phyloP scores from a whole-genome alignment of 2,113 vertebrate species.

The Hippocampus barbouri region DNA sequence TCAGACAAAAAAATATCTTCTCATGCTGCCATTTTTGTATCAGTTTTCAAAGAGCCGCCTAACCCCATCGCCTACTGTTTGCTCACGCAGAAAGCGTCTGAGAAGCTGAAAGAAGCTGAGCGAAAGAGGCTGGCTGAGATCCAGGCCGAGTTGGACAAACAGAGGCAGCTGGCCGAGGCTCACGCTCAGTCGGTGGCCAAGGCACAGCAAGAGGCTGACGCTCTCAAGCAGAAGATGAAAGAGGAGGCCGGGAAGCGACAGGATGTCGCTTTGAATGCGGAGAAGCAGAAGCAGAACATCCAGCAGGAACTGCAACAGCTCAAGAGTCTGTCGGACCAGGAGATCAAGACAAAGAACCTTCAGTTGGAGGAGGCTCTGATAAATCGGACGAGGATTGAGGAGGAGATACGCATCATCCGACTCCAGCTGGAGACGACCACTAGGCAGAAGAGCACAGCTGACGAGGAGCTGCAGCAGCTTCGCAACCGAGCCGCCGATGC shows the following conservation, averaged over 20 bases:
- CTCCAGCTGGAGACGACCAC: slow-evolving; percentile 82
- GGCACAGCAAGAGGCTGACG: slow-evolving; percentile 83
- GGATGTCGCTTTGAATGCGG: slow-evolving; percentile 81
- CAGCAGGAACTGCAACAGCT: slow-evolving; percentile 88
- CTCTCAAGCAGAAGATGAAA: slow-evolving; percentile 86
- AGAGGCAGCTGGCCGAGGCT: slow-evolving; percentile 88
- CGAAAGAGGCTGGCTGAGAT: slow-evolving; percentile 84
- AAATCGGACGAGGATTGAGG: slow-evolving; percentile 84
- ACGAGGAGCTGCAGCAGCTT: slow-evolving; percentile 80
- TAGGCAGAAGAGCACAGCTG: slow-evolving; percentile 78
- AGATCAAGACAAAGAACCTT: slow-evolving; percentile 84
- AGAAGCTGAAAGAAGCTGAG: slow-evolving; percentile 91
- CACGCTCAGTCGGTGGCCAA: slow-evolving; percentile 87
- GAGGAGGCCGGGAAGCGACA: slow-evolving; percentile 85
- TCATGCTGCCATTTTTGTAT: neutral
- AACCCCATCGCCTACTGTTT: slow-evolving; percentile 65
- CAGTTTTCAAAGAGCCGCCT: slow-evolving; percentile 15
- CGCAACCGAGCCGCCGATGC: slow-evolving; percentile 79
- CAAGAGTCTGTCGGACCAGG: slow-evolving; percentile 82
- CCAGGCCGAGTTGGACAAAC: slow-evolving; percentile 90
- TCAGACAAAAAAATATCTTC: neutral
- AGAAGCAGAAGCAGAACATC: slow-evolving; percentile 92
- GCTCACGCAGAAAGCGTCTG: slow-evolving; percentile 84
- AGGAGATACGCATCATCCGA: slow-evolving; percentile 88
- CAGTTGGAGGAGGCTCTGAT: slow-evolving; percentile 83